Conservation (phyloP, 2,797 vertebrate species). For the Alauda arvensis region DNA sequence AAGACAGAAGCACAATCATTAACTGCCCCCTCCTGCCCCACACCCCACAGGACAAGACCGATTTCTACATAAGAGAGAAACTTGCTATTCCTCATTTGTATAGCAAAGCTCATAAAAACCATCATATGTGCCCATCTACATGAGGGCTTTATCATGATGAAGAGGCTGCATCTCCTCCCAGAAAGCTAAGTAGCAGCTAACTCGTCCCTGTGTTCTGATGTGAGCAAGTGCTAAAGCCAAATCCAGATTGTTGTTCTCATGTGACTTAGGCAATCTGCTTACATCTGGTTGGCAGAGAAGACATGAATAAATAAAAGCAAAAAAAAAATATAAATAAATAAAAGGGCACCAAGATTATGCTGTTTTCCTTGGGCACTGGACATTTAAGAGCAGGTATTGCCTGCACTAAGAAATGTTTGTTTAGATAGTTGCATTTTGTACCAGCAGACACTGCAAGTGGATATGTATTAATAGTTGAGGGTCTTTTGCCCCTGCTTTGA, state of each 20-base stretch:
- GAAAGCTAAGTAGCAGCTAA: background rate
- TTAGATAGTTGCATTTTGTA: background rate
- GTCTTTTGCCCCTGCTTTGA: background rate
- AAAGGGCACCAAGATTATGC: background rate
- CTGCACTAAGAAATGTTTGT: background rate
- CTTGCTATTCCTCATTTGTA: background rate
- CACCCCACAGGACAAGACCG: background rate
- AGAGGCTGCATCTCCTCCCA: background rate
- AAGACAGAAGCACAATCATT: background rate
- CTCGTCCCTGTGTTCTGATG: background rate
- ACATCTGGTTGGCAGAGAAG: background rate
- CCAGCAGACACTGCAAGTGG: background rate
- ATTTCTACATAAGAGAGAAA: background rate
- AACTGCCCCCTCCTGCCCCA: background rate
- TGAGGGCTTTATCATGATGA: rapidly evolving
- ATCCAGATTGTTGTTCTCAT: background rate
- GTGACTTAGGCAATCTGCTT: background rate
- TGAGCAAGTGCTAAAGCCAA: background rate
- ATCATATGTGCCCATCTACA: background rate
- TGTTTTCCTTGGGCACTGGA: background rate
- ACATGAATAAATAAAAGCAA: background rate
- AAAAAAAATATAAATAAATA: no score
- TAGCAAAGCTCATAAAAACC: background rate
- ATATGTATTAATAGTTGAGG: background rate
- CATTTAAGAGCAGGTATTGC: background rate